Percentiles rank a stretch among this genome's conserved stretches.
These are phyloP conservation scores for Erpobdella octoculata DNA, from an alignment of 2,888 invertebrate genomes.

Conservation along the genomic window DNA sequence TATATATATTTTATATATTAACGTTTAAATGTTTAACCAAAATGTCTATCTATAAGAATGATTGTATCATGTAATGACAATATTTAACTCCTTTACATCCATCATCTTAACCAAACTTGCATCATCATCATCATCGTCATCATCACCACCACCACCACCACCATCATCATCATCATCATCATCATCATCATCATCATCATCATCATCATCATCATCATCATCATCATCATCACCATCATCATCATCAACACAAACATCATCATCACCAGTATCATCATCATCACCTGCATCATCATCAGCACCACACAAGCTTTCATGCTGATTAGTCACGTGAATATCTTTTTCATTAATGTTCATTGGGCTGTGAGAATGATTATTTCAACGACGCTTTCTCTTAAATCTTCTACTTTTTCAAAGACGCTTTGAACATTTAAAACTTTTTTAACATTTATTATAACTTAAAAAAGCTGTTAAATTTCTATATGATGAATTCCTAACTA, in stretches of 20 bases:
- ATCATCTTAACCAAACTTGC: not conserved
- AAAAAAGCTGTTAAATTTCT: too few relatives aligned
- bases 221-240: not conserved
- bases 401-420: not conserved
- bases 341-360: constrained; percentile 8
- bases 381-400: not conserved
- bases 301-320: constrained; percentile 13
- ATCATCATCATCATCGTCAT: not conserved
- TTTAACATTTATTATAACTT: too few relatives aligned
- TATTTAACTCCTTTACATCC: not conserved
- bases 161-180: not conserved
- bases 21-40: too few relatives aligned
- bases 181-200: constrained; percentile 15
- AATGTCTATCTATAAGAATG: too few relatives aligned
- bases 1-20: too few relatives aligned
- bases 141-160: not conserved
- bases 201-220: constrained; percentile 18
- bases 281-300: not conserved
- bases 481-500: too few relatives aligned
- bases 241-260: constrained; percentile 12
- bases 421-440: not conserved
- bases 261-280: constrained; percentile 10
- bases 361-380: constrained; percentile 8
- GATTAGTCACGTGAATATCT: constrained; percentile 13
- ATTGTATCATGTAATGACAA: too few relatives aligned